Base-by-base conservation (phyloP, 2,113 vertebrate species). In the Diphyllodes magnificus region DNA sequence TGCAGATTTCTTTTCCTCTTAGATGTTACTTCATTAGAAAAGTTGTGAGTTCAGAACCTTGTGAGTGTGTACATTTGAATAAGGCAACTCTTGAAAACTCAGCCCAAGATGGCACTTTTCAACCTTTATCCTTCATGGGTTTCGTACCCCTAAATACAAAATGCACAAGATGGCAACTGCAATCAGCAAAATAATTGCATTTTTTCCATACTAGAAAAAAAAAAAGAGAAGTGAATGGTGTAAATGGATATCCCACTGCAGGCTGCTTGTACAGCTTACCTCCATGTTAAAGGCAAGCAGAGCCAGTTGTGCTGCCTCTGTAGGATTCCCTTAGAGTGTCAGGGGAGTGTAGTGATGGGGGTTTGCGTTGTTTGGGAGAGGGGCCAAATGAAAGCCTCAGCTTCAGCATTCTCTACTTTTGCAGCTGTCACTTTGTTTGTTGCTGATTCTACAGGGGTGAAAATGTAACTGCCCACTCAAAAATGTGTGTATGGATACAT, bases 81-180 rank as follows among this genome's bases (percentile, higher is more conserved):
- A 42, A 73, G 28, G 27, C 75, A 82, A 0, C 13, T 54, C 27
- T 40, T 77, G 75, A 63, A 71, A 92, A 49, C 12, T n/a, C 44
- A 72, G 27, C n/a, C 27, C 5, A 63, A 30, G 21, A 33, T 10
- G 45, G 18, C 0, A 0, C 24, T 84, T 81, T 76, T 72, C 14
- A 45, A 4, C 3, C 9, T 59, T 47, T 47, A 60, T 50, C 30
- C 3, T 57, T 63, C 11, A 2, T 73, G 27, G 3, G 3, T 24
- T 90, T 88, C 61, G 17, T 49, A 61, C 49, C 15, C 12, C 28
- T 68, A 63, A 80, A 40, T 82, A 39, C 9, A 65, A 21, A 56
- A 65, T 54, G 14, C 8, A 47, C 18, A 56, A 8, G 12, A 20
- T 15, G 16, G 10, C 4, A 11, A 40, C 15, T 73, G 40, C 37